phyloP scores from a whole-genome alignment of 2,113 vertebrate genomes.

The Sclerurus mexicanus region DNA sequence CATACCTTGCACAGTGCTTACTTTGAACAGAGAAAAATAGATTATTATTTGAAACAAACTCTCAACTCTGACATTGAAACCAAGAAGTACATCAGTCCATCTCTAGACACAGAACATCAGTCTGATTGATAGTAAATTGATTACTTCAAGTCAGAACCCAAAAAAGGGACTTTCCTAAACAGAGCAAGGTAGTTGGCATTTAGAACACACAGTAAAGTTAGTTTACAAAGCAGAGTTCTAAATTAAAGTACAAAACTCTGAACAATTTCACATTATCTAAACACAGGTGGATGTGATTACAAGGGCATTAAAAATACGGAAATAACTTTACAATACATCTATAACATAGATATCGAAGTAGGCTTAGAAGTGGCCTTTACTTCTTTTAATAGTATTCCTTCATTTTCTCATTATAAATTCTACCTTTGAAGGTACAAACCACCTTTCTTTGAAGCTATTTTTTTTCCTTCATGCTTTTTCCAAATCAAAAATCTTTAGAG shows the following conservation, averaged over 20 bases:
- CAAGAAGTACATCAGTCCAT: neutral
- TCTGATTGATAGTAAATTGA: neutral
- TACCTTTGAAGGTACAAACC: neutral
- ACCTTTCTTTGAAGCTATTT: neutral
- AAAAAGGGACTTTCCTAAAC: neutral
- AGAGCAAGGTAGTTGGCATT: neutral
- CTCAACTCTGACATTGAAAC: neutral
- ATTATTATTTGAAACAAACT: neutral
- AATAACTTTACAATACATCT: neutral
- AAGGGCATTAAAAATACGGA: neutral
- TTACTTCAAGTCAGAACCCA: neutral
- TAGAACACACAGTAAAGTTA: neutral
- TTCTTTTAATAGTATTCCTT: neutral
- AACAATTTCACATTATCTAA: neutral
- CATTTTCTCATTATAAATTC: neutral
- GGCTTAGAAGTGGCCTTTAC: neutral
- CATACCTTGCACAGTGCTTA: neutral
- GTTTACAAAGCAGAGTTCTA: neutral
- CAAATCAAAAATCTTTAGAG: neutral
- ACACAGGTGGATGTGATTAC: neutral
- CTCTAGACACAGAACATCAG: neutral
- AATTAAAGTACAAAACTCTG: neutral
- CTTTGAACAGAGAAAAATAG: neutral
- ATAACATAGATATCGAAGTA: neutral
- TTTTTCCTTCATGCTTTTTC: neutral